Evolutionary conservation across 2,888 invertebrate genomes (phyloP), one percentile per base, ranked within the genome.

Genomic region (Leptodirus hochenwartii): DNA sequence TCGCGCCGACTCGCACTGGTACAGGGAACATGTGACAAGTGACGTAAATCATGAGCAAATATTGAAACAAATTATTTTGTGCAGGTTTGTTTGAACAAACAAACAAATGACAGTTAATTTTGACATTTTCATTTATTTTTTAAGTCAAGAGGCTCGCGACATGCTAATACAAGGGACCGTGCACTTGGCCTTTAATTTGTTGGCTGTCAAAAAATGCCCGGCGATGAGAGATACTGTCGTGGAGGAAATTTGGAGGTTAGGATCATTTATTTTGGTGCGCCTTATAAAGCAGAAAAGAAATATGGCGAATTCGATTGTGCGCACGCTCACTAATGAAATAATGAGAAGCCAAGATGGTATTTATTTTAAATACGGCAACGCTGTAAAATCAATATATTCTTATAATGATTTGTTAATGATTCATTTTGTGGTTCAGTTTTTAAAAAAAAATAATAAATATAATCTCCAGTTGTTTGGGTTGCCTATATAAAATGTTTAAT

Each of bases 231-330:
- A 49, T 32, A 29, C 38, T 16, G 47, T 51, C 22, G 51, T 50
- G 10, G 51, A 56, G 34, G 48, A 47, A 36, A 50, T 62, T 9
- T 61, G 61, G 56, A 39, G 39, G 27, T 47, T 69, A 34, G 72
- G 71, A 1, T 59, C 58, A 12, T 53, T 58, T 33, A 66, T 72
- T 38, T 43, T 74, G 4, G 56, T 64, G 20, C 65, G 64, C 44
- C 57, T 73, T 25, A 58, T 69, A 27, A 63, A 62, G 31, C 64
- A 62, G 39, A 61, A 66, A 38, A 57, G 61, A 23, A 53, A 63
- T 20, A 60, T 63, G 29, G 62, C 65, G 1, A 48, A 58, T 10
- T 58, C 59, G 5, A 59, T 73, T 31, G 51, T 72, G 5, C 59
- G 66, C 41, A 57, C 51, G 15, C 47, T 73, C 20, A 58, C 62